Conservation (phyloP, 1,140 invertebrate species). For the Cheumatopsyche charites region DNA sequence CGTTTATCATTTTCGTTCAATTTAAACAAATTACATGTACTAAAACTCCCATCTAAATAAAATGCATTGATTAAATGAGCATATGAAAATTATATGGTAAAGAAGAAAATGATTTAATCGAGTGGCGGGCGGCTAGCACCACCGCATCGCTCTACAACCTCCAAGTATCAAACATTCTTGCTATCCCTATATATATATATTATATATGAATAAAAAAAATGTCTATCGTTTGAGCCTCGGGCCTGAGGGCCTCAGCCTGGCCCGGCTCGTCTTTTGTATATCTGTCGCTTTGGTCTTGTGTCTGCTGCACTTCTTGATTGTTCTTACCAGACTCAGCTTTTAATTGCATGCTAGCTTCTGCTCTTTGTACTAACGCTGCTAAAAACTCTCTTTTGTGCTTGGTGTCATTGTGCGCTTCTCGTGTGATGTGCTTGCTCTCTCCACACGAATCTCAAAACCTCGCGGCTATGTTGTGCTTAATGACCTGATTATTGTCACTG, state of each 20-base stretch:
- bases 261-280: constrained; percentile 41
- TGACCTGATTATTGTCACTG: neutral
- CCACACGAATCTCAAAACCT: constrained; percentile 31
- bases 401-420: constrained; percentile 31
- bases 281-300: constrained; percentile 45
- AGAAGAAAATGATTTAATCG: constrained; percentile 43
- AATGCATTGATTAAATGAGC: constrained; percentile 33
- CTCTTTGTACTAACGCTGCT: constrained; percentile 39
- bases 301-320: constrained; percentile 37
- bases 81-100: constrained; percentile 45
- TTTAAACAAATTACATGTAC: constrained; percentile 38
- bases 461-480: neutral
- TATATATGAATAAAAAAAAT: constrained; percentile 2
- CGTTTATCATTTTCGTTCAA: constrained; percentile 4
- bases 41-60: constrained; percentile 25
- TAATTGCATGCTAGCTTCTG: constrained; percentile 43
- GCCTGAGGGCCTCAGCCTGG: constrained; percentile 22
- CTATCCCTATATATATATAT: constrained; percentile 36
- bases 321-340: constrained; percentile 37
- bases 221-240: constrained; percentile 33
- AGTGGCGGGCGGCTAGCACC: constrained; percentile 43
- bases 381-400: constrained; percentile 27
- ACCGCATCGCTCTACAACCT: constrained; percentile 46
- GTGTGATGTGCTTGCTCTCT: constrained; percentile 22
- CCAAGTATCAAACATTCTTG: constrained; percentile 49